Evolutionary conservation across 2,797 vertebrate genomes (phyloP).

Genomic region (Rhodeus uyekii): DNA sequence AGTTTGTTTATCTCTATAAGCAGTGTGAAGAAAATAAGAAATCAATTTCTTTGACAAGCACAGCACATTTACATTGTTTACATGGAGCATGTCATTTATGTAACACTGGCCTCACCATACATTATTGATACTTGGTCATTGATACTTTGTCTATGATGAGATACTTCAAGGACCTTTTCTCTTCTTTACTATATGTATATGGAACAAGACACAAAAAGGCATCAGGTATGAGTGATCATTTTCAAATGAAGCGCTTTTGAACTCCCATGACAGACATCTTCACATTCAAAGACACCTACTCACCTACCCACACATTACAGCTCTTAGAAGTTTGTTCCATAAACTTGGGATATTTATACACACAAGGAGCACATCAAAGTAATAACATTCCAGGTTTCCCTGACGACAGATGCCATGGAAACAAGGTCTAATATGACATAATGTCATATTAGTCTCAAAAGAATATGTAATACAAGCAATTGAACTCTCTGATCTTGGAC

Average conservation of each 20-base stretch:
- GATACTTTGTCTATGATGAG: neutral
- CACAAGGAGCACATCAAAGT: constrained; percentile 6
- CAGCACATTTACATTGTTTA: neutral
- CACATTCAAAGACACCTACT: neutral
- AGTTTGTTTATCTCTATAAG: neutral
- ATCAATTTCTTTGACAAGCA: neutral
- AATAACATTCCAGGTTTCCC: constrained; percentile 28
- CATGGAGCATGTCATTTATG: too few relatives aligned
- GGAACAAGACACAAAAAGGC: neutral
- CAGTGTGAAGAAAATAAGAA: neutral
- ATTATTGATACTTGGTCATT: too few relatives aligned
- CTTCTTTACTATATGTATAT: constrained; percentile 11
- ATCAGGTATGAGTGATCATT: constrained; percentile 21
- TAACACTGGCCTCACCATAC: too few relatives aligned
- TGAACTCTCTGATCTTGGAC: constrained; percentile 31
- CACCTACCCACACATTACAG: neutral
- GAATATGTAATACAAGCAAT: constrained; percentile 6
- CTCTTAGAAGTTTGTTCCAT: constrained; percentile 12
- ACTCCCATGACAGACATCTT: neutral
- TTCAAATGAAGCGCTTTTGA: constrained; percentile 48
- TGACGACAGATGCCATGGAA: constrained; percentile 54
- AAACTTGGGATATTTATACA: constrained; percentile 24
- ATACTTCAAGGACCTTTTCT: constrained; percentile 10
- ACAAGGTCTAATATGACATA: constrained; percentile 34
- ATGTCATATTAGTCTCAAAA: constrained; percentile 16